phyloP scores from a whole-genome alignment of 2,888 invertebrate genomes.

The Clepsis dumicolana region DNA sequence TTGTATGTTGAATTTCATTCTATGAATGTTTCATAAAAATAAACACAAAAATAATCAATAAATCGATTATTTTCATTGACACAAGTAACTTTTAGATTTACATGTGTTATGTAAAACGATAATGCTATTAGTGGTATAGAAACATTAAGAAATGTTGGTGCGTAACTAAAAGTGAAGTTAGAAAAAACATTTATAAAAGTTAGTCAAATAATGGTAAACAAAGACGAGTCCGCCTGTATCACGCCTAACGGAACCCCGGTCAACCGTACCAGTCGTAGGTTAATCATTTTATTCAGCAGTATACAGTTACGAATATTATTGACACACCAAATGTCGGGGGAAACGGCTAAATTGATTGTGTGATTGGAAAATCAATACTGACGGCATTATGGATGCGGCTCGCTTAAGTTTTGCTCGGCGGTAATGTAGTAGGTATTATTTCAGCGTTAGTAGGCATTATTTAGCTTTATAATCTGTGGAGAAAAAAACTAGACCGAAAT shows the following conservation, averaged over 20 bases:
- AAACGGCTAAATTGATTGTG: slow-evolving; percentile 66
- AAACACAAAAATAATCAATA: no score
- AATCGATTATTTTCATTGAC: no score
- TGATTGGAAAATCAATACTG: slow-evolving; percentile 76
- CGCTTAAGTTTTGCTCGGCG: slow-evolving; percentile 1
- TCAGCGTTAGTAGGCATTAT: background rate
- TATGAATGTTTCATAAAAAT: no score
- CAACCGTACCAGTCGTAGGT: slow-evolving; percentile 65
- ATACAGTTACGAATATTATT: slow-evolving; percentile 83
- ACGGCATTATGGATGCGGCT: slow-evolving; percentile 40
- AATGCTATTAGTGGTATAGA: no score
- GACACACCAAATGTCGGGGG: slow-evolving; percentile 80
- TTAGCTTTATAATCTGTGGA: no score
- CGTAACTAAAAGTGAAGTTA: no score
- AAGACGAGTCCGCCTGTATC: slow-evolving; percentile 47
- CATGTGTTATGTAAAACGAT: no score
- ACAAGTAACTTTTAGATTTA: no score
- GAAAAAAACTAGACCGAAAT: no score
- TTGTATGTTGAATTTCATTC: no score
- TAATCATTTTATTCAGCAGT: slow-evolving; percentile 85
- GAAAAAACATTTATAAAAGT: no score
- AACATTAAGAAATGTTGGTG: no score
- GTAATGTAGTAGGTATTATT: background rate
- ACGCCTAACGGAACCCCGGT: slow-evolving; percentile 56
- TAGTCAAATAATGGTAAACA: background rate